Percentiles rank a stretch among this genome's conserved stretches.
These are phyloP conservation scores for Scolanthus callimorphus DNA, from an alignment of 92 coral and sea anemone genomes.

Conservation along the genomic window DNA sequence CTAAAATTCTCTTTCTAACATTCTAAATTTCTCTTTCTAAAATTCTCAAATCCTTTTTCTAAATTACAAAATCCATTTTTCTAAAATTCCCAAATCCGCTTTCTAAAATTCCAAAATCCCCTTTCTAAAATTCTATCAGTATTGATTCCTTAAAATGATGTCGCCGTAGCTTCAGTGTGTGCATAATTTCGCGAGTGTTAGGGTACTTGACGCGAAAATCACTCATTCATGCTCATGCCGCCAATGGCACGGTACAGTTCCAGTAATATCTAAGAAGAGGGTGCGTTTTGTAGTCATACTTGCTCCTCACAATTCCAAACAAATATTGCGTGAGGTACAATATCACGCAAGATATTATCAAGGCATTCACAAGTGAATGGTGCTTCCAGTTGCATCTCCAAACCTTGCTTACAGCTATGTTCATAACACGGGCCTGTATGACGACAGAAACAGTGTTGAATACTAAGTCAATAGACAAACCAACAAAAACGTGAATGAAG, in stretches of 20 bases:
- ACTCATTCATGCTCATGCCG: too few relatives aligned
- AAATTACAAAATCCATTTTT: too few relatives aligned
- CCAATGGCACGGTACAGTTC: slow-evolving; percentile 12
- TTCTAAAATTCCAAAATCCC: too few relatives aligned
- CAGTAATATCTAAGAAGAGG: neutral
- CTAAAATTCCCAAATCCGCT: too few relatives aligned
- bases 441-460: slow-evolving; percentile 40
- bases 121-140: too few relatives aligned
- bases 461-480: slow-evolving; percentile 38
- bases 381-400: slow-evolving; percentile 44
- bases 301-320: slow-evolving; percentile 12
- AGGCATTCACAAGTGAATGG: slow-evolving; percentile 20
- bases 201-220: too few relatives aligned
- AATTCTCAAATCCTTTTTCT: too few relatives aligned
- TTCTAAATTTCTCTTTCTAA: too few relatives aligned
- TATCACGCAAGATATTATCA: slow-evolving; percentile 18
- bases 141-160: too few relatives aligned
- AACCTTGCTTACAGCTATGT: slow-evolving; percentile 36
- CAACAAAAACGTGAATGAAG: slow-evolving; percentile 26
- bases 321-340: slow-evolving; percentile 34
- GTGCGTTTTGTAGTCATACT: slow-evolving; percentile 5
- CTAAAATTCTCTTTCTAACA: too few relatives aligned
- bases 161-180: too few relatives aligned
- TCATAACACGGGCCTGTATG: slow-evolving; percentile 21
- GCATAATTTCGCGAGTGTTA: too few relatives aligned